Conservation (phyloP, 2,113 vertebrate species). For the Rhinolophus sinicus region DNA sequence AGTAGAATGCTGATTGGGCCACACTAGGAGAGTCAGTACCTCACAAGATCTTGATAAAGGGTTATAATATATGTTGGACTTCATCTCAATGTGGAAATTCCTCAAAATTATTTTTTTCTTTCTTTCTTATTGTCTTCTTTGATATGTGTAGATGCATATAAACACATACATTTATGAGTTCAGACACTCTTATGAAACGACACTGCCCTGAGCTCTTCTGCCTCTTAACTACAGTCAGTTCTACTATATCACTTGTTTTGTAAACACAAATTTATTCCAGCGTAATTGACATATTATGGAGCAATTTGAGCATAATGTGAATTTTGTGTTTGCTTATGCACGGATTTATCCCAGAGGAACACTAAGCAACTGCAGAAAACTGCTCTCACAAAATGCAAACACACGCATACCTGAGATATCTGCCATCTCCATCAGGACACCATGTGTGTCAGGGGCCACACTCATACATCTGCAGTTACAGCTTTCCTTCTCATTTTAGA, state of each 20-base stretch:
- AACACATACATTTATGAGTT: background rate
- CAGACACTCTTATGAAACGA: background rate
- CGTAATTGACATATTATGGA: background rate
- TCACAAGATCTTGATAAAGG: background rate
- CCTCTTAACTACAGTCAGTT: background rate
- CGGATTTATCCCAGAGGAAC: background rate
- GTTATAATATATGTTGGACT: background rate
- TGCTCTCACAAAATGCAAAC: background rate
- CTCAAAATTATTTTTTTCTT: background rate
- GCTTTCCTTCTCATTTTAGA: background rate
- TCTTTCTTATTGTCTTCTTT: background rate
- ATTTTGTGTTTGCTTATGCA: background rate
- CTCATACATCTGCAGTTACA: background rate
- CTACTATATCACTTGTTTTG: background rate
- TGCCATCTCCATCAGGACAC: rapidly evolving
- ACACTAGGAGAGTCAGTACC: background rate
- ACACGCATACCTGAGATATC: background rate
- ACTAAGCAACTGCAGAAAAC: background rate
- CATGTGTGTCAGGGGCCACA: background rate
- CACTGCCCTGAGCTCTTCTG: background rate
- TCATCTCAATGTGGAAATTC: background rate
- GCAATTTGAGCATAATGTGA: background rate
- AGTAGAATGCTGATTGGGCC: background rate
- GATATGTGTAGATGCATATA: background rate
- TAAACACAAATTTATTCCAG: background rate